Evolutionary conservation across 2,113 vertebrate genomes (phyloP).

Genomic region (Hylia prasina): DNA sequence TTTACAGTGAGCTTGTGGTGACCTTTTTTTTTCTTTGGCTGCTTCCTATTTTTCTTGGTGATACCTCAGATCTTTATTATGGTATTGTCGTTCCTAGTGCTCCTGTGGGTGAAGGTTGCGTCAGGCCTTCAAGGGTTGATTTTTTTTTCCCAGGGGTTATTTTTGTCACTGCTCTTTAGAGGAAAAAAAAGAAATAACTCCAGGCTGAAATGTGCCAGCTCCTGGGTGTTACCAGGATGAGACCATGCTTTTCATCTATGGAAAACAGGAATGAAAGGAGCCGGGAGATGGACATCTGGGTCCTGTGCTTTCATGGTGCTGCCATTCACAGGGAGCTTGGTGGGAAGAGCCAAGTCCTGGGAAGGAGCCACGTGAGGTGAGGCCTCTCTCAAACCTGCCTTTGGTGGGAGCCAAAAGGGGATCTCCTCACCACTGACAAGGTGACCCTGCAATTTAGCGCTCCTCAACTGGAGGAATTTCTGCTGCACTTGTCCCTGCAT

Average conservation of each 20-base stretch:
- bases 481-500: not conserved
- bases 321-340: not conserved
- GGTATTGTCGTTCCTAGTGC: not conserved
- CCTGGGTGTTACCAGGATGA: constrained; percentile 23
- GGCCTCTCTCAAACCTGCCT: not conserved
- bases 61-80: constrained; percentile 50
- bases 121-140: not conserved
- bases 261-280: not conserved
- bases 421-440: not conserved
- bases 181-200: not conserved
- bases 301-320: not conserved
- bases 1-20: not conserved
- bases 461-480: not conserved
- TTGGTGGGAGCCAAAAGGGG: not conserved
- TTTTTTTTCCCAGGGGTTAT: not conserved
- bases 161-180: constrained; percentile 31
- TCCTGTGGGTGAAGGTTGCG: not conserved
- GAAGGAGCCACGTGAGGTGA: not conserved
- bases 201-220: not conserved
- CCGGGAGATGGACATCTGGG: not conserved
- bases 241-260: not conserved
- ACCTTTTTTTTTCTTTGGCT: not conserved
- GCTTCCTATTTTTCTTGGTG: constrained; percentile 49
- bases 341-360: fast-evolving
- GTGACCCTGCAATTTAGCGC: not conserved